Base-by-base conservation (phyloP, 1,140 invertebrate species). In the Achroia grisella region DNA sequence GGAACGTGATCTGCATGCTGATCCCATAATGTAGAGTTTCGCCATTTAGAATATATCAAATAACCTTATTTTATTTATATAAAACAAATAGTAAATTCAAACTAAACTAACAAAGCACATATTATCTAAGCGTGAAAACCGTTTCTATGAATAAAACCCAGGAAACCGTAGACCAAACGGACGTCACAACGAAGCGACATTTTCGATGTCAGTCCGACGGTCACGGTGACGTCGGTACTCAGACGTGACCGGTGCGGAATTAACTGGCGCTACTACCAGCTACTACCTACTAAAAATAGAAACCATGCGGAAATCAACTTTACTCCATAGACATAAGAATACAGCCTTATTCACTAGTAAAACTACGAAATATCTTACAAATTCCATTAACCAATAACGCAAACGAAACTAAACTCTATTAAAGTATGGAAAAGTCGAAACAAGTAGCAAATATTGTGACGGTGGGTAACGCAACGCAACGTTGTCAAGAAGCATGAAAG, bases 401-500 rank as follows among this genome's bases (percentile, higher is more conserved):
- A 32, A 17, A 30, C 29, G 23, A 56, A 54, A 47, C 8, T 49
- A 23, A 23, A 53, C 47, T 46, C 42, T 52, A 55, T 13, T 28
- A 3, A 11, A 5, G 44, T 45, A 37, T 11, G 9, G 41, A 53
- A 50, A 46, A 45, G 44, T 27, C 42, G 13, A 15, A 35, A 10
- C 12, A 11, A 33, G 35, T 6, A 10, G 8, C 12, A n/a, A 40
- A 15, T 40, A 23, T 34, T 17, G 6, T 3, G 17, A n/a, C 41
- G 10, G 12, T 36, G 40, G 47, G 47, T 47, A 48, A 54, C 42
- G 51, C 48, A 51, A 57, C 35, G 60, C 45, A 60, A 55, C 58
- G 56, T 68, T 62, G 58, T 69, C 62, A 65, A 57, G 65, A 60
- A 46, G 56, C 55, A 68, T 55, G 61, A 60, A 58, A 53, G 56